Evolutionary conservation across 2,888 invertebrate species (phyloP), one percentile per base, ranked within the genome.

Genomic region (Melieria picta): DNA sequence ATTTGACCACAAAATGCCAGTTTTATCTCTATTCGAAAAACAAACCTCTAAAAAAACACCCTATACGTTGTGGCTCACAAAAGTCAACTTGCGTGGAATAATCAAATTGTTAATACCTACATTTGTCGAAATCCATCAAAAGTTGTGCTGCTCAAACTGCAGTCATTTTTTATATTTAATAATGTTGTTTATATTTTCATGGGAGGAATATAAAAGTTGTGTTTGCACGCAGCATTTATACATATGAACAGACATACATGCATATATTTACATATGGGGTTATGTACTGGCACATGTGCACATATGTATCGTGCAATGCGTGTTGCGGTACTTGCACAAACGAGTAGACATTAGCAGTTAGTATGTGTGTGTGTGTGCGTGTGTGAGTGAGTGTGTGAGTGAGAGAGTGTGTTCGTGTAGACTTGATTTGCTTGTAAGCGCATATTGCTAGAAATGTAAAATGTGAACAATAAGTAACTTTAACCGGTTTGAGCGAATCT

Each of bases 391-490:
- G n/a, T 9, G 6, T 65, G 13, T 46, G 10, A 63, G 4, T 66
- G n/a, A 16, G 2, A 55, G 6, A 10, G 7, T 69, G 55, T 56
- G 47, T 69, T 72, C 46, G 56, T 60, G 58, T 68, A 55, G 66
- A 69, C 57, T 60, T 61, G 43, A 46, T 3, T 30, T 30, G 30
- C 30, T 30, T 30, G 30, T 30, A 30, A 30, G 30, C 66, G 43
- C 48, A 65, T 67, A 50, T 67, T n/a, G 43, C 43, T 42, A 47
- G 46, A 58, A 72, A 60, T 72, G 46, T 55, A 65, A 69, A 65
- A 56, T 65, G 67, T 70, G 61, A 72, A 69, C 70, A 67, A 74
- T 72, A 72, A 72, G 72, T 67, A 70, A 72, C 63, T 69, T 71
- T 66, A 48, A 10, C 47, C 46, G 46, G 56, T 57, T 52, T 1